These are phyloP conservation scores for Pentalonia nigronervosa DNA, from an alignment of 1,140 invertebrate genomes.

Conservation along the genomic window DNA sequence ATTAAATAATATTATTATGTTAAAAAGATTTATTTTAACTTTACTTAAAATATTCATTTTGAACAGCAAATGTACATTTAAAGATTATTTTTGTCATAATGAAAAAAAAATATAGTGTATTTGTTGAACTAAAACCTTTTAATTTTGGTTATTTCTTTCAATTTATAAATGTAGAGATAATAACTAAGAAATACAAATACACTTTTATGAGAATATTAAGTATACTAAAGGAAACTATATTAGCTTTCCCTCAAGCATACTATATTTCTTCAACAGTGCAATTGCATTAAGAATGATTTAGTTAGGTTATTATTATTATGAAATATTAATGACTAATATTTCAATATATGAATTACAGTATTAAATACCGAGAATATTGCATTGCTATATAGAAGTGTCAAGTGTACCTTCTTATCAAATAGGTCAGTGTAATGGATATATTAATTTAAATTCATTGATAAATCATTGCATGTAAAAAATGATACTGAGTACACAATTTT, in stretches of 20 bases:
- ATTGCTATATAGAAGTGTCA: background rate
- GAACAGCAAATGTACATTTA: background rate
- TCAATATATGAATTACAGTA: background rate
- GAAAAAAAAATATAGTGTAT: background rate
- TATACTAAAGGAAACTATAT: background rate
- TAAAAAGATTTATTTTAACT: background rate
- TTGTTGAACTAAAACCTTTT: background rate
- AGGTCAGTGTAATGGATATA: background rate
- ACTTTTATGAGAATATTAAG: background rate
- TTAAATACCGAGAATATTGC: background rate
- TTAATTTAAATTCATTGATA: background rate
- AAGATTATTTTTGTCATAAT: background rate
- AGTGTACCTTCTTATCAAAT: too few relatives aligned
- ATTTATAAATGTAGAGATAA: background rate
- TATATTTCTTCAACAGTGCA: background rate
- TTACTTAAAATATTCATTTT: background rate
- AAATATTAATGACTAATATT: background rate
- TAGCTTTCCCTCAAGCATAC: background rate
- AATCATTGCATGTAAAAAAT: too few relatives aligned
- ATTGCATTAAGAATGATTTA: slow-evolving; percentile 12
- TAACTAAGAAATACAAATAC: background rate
- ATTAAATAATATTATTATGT: background rate
- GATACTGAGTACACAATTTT: too few relatives aligned
- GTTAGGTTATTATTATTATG: background rate
- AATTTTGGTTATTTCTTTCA: background rate